Percentiles rank a stretch among this genome's conserved stretches.
phyloP scores from a whole-genome alignment of 92 coral and sea anemone genomes.

The Paramuricea clavata region DNA sequence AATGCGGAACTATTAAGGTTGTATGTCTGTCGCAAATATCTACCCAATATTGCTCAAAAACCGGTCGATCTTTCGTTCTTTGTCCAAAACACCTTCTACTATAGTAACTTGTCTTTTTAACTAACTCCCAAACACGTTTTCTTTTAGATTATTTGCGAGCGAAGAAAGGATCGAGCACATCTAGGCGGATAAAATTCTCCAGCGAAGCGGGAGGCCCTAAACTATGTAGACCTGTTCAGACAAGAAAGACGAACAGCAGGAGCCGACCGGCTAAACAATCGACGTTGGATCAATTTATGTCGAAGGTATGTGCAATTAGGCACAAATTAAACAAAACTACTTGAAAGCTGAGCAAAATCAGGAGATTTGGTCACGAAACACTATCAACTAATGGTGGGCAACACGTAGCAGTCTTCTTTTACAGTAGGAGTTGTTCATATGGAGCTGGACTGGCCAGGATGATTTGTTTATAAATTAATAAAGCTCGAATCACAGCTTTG shows the following conservation, averaged over 20 bases:
- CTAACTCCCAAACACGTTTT: not conserved
- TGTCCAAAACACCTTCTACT: not conserved
- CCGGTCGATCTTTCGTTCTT: not conserved
- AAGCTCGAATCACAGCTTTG: no score
- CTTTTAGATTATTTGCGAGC: slow-evolving; percentile 30
- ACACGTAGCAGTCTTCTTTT: no score
- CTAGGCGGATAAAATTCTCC: slow-evolving; percentile 23
- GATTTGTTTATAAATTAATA: no score
- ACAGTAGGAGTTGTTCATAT: no score
- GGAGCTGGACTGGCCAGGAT: no score
- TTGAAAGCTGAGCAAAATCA: not conserved
- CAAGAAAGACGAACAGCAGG: slow-evolving; percentile 29
- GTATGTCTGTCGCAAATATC: not conserved
- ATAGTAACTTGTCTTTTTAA: not conserved
- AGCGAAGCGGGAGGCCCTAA: slow-evolving; percentile 25
- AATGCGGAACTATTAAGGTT: not conserved
- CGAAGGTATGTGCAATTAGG: slow-evolving; percentile 52
- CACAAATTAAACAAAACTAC: not conserved
- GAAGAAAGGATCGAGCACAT: slow-evolving; percentile 16
- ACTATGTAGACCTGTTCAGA: slow-evolving; percentile 15
- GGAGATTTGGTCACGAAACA: no score
- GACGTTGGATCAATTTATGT: slow-evolving; percentile 19
- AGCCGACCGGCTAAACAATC: slow-evolving; percentile 2
- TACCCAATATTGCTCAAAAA: not conserved
- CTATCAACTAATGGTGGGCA: no score